Evolutionary conservation across 2,113 vertebrate species (phyloP).

Genomic region (Elephas maximus): DNA sequence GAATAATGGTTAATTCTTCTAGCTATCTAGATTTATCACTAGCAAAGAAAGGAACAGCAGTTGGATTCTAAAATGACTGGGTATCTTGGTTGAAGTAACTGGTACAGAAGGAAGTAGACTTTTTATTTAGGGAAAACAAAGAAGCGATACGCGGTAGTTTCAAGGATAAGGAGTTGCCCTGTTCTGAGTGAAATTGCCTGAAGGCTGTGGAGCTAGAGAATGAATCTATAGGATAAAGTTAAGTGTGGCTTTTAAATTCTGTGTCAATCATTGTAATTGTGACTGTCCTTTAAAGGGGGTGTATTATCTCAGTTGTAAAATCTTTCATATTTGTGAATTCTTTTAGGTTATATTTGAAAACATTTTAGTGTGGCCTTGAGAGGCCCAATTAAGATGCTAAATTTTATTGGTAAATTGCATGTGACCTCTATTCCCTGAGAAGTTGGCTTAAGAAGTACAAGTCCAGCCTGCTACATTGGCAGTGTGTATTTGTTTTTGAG

Average conservation of each 20-base stretch:
- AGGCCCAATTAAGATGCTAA: no score
- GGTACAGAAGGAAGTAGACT: background rate
- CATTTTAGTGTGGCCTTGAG: background rate
- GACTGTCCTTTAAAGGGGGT: background rate
- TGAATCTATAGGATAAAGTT: background rate
- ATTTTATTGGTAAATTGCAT: background rate
- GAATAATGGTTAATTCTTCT: background rate
- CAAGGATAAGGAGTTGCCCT: background rate
- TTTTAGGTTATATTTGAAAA: background rate
- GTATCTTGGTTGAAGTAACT: background rate
- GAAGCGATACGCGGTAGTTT: background rate
- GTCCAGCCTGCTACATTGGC: background rate
- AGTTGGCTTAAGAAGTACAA: background rate
- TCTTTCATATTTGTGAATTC: background rate
- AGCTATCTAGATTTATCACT: background rate
- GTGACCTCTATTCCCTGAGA: constrained; percentile 9
- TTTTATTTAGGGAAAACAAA: constrained; percentile 48
- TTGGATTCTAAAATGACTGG: background rate
- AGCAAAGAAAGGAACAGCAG: background rate
- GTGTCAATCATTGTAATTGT: background rate
- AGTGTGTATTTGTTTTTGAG: constrained; percentile 58
- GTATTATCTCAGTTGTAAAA: background rate
- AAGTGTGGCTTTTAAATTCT: background rate
- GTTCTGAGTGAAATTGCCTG: background rate
- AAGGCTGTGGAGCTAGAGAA: background rate